A percentile compares a stretch with the other conserved stretches of the same genome.
These are phyloP conservation scores for Sylvietta virens DNA, from an alignment of 2,113 vertebrate genomes.

Conservation along the genomic window DNA sequence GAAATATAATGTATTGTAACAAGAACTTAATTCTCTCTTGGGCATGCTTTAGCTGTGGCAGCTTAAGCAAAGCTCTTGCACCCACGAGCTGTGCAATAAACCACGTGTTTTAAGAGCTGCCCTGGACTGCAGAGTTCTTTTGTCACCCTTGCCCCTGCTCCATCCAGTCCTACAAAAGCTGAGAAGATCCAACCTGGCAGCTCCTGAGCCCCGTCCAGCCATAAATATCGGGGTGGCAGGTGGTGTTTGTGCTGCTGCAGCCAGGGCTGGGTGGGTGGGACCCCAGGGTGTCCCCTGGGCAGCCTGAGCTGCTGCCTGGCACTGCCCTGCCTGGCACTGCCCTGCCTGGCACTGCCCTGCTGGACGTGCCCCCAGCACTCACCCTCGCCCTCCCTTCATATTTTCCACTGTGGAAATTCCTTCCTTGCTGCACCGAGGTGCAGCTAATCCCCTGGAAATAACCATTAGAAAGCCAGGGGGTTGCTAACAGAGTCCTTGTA, in stretches of 20 bases:
- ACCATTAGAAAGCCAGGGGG: not conserved
- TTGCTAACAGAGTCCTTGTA: not conserved
- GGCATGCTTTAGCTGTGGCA: no score
- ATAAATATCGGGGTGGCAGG: fast-evolving
- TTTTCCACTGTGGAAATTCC: not conserved
- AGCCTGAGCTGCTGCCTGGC: no score
- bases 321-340: not conserved
- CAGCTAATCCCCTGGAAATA: constrained; percentile 2
- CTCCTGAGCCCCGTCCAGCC: not conserved
- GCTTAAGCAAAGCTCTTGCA: no score
- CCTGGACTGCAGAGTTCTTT: no score
- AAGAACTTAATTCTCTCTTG: no score
- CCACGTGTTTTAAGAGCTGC: no score
- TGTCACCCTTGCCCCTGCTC: no score
- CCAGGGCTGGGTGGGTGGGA: not conserved
- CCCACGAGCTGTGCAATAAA: no score
- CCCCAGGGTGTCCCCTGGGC: not conserved
- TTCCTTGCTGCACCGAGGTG: not conserved
- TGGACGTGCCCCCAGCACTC: fast-evolving
- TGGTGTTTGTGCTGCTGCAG: not conserved
- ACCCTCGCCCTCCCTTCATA: not conserved
- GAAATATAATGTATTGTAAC: no score
- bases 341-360: not conserved
- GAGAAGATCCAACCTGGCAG: not conserved
- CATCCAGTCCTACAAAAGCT: no score